Evolutionary conservation across 2,797 vertebrate genomes (phyloP).

Genomic region (Pelodytes ibericus): DNA sequence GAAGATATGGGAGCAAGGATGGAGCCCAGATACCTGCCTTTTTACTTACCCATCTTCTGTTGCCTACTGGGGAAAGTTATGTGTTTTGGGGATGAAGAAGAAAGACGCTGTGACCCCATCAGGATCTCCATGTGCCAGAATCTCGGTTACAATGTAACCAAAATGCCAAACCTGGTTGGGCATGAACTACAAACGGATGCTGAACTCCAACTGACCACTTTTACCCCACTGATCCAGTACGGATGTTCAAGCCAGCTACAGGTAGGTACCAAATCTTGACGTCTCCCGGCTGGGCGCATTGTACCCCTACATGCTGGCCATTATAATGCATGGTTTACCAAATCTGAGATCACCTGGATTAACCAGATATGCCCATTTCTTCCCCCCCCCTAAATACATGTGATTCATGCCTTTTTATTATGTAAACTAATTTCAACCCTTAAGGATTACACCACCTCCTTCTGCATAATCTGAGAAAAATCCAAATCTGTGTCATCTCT

Average conservation of each 20-base stretch:
- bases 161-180: slow-evolving; percentile 97
- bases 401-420: background rate
- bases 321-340: too few relatives aligned
- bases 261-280: slow-evolving; percentile 72
- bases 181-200: slow-evolving; percentile 96
- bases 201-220: slow-evolving; percentile 95
- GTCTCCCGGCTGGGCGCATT: too few relatives aligned
- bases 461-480: background rate
- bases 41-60: slow-evolving; percentile 39
- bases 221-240: slow-evolving; percentile 97
- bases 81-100: slow-evolving; percentile 90
- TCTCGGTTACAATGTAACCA: slow-evolving; percentile 96
- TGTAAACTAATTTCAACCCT: background rate
- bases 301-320: too few relatives aligned
- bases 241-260: slow-evolving; percentile 97
- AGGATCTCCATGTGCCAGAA: slow-evolving; percentile 98
- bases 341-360: too few relatives aligned
- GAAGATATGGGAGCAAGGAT: slow-evolving; percentile 23
- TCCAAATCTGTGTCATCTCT: too few relatives aligned
- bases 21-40: background rate
- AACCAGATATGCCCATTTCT: background rate
- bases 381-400: too few relatives aligned
- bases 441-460: background rate
- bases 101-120: slow-evolving; percentile 94
- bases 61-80: slow-evolving; percentile 62